Evolutionary conservation across 2,888 invertebrate species (phyloP).

Genomic region (Andrena camellia): DNA sequence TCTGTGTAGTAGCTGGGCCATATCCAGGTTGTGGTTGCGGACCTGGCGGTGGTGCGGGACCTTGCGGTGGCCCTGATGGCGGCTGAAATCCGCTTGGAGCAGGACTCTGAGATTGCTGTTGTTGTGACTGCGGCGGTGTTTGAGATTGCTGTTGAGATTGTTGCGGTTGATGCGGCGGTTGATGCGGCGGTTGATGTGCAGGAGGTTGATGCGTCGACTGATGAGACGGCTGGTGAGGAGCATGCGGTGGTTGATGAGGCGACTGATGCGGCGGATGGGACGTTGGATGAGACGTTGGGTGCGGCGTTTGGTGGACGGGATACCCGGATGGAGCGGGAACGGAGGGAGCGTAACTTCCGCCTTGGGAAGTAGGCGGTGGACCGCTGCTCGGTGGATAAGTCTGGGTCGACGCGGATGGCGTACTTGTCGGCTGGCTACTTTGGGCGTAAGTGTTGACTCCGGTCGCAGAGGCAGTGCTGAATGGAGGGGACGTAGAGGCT

Average conservation of each 20-base stretch:
- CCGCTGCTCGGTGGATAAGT: conserved; percentile 88
- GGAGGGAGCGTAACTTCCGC: conserved; percentile 84
- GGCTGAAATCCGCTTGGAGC: conserved; percentile 87
- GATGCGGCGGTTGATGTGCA: conserved; percentile 85
- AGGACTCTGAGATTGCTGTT: conserved; percentile 85
- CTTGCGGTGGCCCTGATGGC: conserved; percentile 81
- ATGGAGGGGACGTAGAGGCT: conserved; percentile 84
- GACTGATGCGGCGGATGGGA: conserved; percentile 83
- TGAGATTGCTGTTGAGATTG: conserved; percentile 77
- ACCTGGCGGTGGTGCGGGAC: conserved; percentile 83
- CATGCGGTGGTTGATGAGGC: conserved; percentile 75
- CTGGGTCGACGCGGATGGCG: conserved; percentile 85
- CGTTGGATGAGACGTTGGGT: conserved; percentile 84
- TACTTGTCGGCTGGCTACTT: conserved; percentile 83
- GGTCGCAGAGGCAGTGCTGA: conserved; percentile 79
- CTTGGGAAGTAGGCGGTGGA: conserved; percentile 83
- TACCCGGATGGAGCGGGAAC: conserved; percentile 89
- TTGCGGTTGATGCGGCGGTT: conserved; percentile 87
- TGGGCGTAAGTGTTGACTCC: conserved; percentile 83
- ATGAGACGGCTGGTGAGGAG: conserved; percentile 81
- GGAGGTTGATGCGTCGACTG: conserved; percentile 78
- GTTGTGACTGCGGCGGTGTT: conserved; percentile 80
- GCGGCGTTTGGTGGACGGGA: conserved; percentile 86
- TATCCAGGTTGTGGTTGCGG: conserved; percentile 84
- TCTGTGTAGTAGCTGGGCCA: conserved; percentile 84